Percentiles rank a stretch among this genome's conserved stretches.
Evolutionary conservation across 2,797 vertebrate species (phyloP).

Genomic region (Lindbergichthys nudifrons): DNA sequence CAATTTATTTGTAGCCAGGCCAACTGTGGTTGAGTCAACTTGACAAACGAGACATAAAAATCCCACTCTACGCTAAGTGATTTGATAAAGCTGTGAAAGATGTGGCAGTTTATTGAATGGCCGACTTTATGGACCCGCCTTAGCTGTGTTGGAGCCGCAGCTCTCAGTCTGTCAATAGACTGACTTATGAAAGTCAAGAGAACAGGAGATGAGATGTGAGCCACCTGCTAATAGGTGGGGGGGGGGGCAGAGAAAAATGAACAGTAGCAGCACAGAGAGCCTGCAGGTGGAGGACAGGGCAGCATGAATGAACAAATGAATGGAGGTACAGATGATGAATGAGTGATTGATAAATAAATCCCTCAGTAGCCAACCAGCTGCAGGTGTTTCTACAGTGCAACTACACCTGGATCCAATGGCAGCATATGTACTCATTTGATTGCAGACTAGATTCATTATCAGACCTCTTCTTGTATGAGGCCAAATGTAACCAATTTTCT

Average conservation of each 20-base stretch:
- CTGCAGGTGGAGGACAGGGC: slow-evolving; percentile 45
- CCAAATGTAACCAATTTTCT: background rate
- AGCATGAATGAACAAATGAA: slow-evolving; percentile 54
- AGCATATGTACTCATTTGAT: background rate
- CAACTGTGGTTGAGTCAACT: background rate
- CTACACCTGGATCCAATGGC: slow-evolving; percentile 27
- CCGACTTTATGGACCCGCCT: slow-evolving; percentile 21
- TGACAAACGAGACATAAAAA: slow-evolving; percentile 14
- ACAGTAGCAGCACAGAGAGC: slow-evolving; percentile 41
- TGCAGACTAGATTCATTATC: slow-evolving; percentile 2
- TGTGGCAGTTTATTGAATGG: slow-evolving; percentile 19
- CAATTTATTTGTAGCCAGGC: background rate
- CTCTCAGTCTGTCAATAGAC: slow-evolving; percentile 44
- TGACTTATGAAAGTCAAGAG: slow-evolving; percentile 57
- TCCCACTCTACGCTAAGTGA: background rate
- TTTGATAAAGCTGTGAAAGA: slow-evolving; percentile 33
- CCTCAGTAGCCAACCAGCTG: slow-evolving; percentile 25
- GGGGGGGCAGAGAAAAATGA: slow-evolving; percentile 26
- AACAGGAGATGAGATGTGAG: slow-evolving; percentile 52
- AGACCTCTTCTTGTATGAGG: background rate
- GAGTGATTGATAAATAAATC: slow-evolving; percentile 35
- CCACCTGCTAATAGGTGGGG: slow-evolving; percentile 50
- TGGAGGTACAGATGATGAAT: slow-evolving; percentile 48
- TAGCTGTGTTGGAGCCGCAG: slow-evolving; percentile 16
- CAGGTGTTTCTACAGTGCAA: slow-evolving; percentile 43